phyloP scores from a whole-genome alignment of 2,797 vertebrate genomes.

The Crocodylus rhombifer region DNA sequence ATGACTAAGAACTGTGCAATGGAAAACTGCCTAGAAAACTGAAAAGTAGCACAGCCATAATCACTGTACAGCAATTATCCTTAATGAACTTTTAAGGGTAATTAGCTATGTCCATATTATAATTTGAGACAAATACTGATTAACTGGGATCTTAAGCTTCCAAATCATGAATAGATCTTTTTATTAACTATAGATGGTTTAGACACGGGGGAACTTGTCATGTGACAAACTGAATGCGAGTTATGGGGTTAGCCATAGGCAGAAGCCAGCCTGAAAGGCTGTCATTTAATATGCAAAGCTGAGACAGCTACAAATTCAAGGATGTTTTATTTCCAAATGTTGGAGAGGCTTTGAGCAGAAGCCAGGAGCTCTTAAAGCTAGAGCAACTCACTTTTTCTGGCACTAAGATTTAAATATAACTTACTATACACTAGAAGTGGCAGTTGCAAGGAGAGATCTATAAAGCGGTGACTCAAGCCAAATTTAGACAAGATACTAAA shows the following conservation, averaged over 20 bases:
- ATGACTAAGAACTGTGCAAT: neutral
- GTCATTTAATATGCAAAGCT: neutral
- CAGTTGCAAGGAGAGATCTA: slow-evolving; percentile 24
- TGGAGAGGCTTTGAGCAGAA: slow-evolving; percentile 20
- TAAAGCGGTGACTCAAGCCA: neutral
- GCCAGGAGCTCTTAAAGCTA: neutral
- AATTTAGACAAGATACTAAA: slow-evolving; percentile 12
- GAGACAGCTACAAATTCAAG: slow-evolving; percentile 2
- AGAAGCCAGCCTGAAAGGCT: slow-evolving; percentile 8
- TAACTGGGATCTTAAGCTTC: neutral
- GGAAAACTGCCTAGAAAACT: neutral
- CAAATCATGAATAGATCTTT: neutral
- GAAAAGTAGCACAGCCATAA: neutral
- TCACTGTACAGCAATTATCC: neutral
- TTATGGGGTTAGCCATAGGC: neutral
- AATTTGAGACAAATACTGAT: neutral
- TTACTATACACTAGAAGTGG: neutral
- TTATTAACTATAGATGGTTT: neutral
- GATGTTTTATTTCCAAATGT: neutral
- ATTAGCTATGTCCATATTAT: neutral
- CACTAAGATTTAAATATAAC: slow-evolving; percentile 33
- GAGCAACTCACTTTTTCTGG: slow-evolving; percentile 25
- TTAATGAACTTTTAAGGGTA: neutral
- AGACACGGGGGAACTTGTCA: neutral
- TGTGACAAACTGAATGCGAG: neutral